Base-by-base conservation (phyloP, 1,140 invertebrate genomes). In the Drosophila sucinea region DNA sequence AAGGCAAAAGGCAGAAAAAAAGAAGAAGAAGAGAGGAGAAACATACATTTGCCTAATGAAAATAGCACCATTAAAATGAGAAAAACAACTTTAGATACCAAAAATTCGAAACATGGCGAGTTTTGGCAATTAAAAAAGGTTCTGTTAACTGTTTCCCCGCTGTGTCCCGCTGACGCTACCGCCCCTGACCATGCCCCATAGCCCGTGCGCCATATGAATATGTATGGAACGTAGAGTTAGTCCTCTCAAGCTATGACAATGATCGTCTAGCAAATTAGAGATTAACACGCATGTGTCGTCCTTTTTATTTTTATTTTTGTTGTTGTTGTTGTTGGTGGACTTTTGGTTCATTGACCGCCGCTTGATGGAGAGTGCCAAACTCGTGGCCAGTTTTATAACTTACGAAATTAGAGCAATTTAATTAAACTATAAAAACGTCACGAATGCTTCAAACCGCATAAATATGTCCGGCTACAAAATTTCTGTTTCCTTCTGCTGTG, bases 81-180 rank as follows among this genome's bases (percentile, higher is more conserved):
- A 89, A 91, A 89, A 91, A 91, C 89, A 91, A 91, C 89, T 91
- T 91, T 91, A 91, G 89, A 91, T 91, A 90, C 70, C 68, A 64
- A 81, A 51, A 80, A 90, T 80, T 90, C 71, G 78, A 84, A 90
- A 87, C 87, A 91, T 73, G 84, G 70, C 81, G 89, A 67, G 72
- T 87, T 86, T 82, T 68, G 81, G 76, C 89, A 89, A 89, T 91
- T 91, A 83, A 91, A 87, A 17, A 66, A 70, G 84, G 84, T 82
- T 60, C 78, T 76, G 55, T 71, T 65, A 81, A 67, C 55, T 65
- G 44, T 57, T 30, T 25, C 17, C 76, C 64, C 27, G 32, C 64
- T 62, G 56, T 41, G 58, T 47, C 75, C 66, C 79, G 71, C 82
- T 75, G 82, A 32, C 55, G 30, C 67, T 70, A 11, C 29, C 51